Conservation (phyloP, 2,888 invertebrate species). For the Oxyteleia sp. region DNA sequence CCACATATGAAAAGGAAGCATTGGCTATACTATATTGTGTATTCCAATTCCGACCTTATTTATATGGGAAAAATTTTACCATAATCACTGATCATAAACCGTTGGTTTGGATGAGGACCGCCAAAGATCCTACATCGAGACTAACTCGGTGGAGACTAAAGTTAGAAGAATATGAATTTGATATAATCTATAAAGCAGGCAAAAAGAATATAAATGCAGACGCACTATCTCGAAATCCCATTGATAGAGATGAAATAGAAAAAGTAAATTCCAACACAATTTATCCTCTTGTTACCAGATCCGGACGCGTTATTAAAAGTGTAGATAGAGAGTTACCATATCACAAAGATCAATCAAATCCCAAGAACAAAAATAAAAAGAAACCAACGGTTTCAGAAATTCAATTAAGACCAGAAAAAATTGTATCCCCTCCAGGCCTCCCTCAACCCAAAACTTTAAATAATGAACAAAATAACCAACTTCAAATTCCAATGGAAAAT, state of each 20-base stretch:
- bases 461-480: too few species aligned
- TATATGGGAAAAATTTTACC: slow-evolving; percentile 15
- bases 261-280: too few species aligned
- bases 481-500: too few species aligned
- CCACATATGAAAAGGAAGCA: slow-evolving; percentile 1
- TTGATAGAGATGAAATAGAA: slow-evolving; percentile 1
- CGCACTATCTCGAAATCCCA: not conserved
- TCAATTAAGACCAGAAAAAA: too few species aligned
- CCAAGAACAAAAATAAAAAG: not conserved
- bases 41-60: not conserved
- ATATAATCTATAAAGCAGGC: not conserved
- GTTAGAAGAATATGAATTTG: not conserved
- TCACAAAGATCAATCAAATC: too few species aligned
- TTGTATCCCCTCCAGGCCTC: too few species aligned
- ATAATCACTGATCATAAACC: slow-evolving; percentile 30
- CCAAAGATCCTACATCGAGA: slow-evolving; percentile 7
- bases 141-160: not conserved
- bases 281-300: too few species aligned
- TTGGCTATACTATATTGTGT: slow-evolving; percentile 4
- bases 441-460: too few species aligned
- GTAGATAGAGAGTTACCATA: too few species aligned
- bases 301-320: too few species aligned
- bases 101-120: slow-evolving; percentile 6
- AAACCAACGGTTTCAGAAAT: too few species aligned
- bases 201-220: not conserved